A percentile compares a stretch with the other conserved stretches of the same genome.
Evolutionary conservation across 1,140 invertebrate species (phyloP).

Genomic region (Drosophila triauraria): DNA sequence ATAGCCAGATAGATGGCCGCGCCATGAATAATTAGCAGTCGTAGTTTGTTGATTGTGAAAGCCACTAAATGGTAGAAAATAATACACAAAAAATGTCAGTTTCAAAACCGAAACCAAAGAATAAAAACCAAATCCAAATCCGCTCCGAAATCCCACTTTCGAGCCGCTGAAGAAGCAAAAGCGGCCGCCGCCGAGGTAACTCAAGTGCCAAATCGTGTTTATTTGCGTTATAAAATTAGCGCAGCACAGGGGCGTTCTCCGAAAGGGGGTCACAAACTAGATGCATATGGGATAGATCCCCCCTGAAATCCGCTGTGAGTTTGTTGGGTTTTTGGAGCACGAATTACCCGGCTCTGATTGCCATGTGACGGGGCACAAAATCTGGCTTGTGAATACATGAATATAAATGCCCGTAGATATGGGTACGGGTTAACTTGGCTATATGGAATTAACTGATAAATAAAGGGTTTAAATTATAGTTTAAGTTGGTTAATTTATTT

Average conservation of each 20-base stretch:
- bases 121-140: slow-evolving; percentile 23
- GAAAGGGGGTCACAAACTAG: not conserved
- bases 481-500: not conserved
- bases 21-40: slow-evolving; percentile 72
- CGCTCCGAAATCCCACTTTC: slow-evolving; percentile 42
- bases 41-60: slow-evolving; percentile 49
- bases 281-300: not conserved
- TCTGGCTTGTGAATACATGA: slow-evolving; percentile 63
- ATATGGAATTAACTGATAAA: not conserved
- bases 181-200: slow-evolving; percentile 46
- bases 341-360: slow-evolving; percentile 65
- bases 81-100: slow-evolving; percentile 16
- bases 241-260: slow-evolving; percentile 38
- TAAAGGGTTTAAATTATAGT: not conserved
- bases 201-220: slow-evolving; percentile 82
- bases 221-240: slow-evolving; percentile 80
- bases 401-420: slow-evolving; percentile 19
- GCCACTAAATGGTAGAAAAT: slow-evolving; percentile 28
- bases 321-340: slow-evolving; percentile 47
- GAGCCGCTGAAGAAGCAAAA: slow-evolving; percentile 58
- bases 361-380: slow-evolving; percentile 75
- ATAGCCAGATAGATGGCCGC: slow-evolving; percentile 53
- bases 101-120: not conserved
- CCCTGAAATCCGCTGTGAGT: slow-evolving; percentile 16
- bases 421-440: not conserved